These are phyloP conservation scores for Himalopsyche kuldschensis DNA, from an alignment of 2,888 invertebrate species.

Conservation along the genomic window DNA sequence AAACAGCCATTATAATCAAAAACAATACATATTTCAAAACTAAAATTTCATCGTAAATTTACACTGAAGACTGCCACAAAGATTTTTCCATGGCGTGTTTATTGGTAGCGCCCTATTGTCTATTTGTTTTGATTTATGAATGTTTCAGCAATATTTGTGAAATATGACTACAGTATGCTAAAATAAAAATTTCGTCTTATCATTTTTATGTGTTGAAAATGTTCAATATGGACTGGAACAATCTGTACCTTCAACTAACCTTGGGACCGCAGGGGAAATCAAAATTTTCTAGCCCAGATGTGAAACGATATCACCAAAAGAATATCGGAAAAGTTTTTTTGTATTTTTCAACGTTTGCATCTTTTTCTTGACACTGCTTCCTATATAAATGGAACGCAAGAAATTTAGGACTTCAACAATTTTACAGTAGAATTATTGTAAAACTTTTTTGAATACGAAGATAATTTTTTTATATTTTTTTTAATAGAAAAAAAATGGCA, in stretches of 20 bases:
- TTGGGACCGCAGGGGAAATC: constrained; percentile 31
- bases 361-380: background rate
- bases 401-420: too few species aligned
- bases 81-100: too few species aligned
- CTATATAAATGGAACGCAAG: background rate
- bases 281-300: constrained; percentile 26
- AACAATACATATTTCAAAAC: too few species aligned
- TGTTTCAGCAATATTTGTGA: background rate
- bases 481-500: too few species aligned
- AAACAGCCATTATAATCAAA: too few species aligned
- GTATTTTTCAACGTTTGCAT: background rate
- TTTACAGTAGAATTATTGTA: too few species aligned
- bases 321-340: background rate
- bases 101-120: background rate
- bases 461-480: too few species aligned
- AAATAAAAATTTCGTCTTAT: background rate
- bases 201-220: background rate
- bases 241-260: background rate
- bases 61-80: too few species aligned
- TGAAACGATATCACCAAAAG: constrained; percentile 29
- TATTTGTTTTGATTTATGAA: background rate
- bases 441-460: too few species aligned
- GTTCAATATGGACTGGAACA: background rate
- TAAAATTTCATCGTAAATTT: too few species aligned
- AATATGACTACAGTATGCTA: background rate